Conservation (phyloP, 2,888 invertebrate species). For the Campoplex nolae region DNA sequence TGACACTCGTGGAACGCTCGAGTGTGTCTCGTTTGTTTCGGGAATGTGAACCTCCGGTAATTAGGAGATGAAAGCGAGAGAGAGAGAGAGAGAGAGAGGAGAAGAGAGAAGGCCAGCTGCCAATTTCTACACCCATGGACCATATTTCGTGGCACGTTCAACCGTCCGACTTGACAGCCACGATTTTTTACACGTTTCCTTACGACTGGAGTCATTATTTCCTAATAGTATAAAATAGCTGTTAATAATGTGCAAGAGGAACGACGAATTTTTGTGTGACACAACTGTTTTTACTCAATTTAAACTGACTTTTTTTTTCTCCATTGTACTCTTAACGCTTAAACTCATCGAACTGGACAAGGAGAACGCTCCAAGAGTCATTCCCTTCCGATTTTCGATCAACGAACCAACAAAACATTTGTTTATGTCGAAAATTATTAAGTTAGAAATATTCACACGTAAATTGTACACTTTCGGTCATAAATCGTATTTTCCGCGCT, state of each 20-base stretch:
- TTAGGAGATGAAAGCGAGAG: background rate
- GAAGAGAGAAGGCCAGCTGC: conserved; percentile 63
- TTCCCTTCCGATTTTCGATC: background rate
- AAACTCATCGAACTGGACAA: too few relatives aligned
- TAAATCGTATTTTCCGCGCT: conserved; percentile 54
- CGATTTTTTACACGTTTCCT: background rate
- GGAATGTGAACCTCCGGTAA: conserved; percentile 39
- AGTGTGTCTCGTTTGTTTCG: conserved; percentile 22
- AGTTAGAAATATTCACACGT: conserved; percentile 5
- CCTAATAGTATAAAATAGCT: background rate
- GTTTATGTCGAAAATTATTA: conserved; percentile 6
- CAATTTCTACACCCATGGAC: conserved; percentile 63
- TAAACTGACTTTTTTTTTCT: background rate
- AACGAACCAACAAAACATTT: background rate
- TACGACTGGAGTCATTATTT: background rate
- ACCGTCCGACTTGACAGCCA: background rate
- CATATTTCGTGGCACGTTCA: conserved; percentile 14
- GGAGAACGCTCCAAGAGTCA: background rate
- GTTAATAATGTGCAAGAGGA: background rate
- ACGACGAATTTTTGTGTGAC: too few relatives aligned
- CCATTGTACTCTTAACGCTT: background rate
- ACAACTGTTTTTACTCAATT: background rate
- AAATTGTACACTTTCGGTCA: background rate
- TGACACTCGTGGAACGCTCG: background rate
- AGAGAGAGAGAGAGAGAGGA: background rate